These are phyloP conservation scores for Galleria mellonella DNA, from an alignment of 1,140 invertebrate species.

Conservation along the genomic window DNA sequence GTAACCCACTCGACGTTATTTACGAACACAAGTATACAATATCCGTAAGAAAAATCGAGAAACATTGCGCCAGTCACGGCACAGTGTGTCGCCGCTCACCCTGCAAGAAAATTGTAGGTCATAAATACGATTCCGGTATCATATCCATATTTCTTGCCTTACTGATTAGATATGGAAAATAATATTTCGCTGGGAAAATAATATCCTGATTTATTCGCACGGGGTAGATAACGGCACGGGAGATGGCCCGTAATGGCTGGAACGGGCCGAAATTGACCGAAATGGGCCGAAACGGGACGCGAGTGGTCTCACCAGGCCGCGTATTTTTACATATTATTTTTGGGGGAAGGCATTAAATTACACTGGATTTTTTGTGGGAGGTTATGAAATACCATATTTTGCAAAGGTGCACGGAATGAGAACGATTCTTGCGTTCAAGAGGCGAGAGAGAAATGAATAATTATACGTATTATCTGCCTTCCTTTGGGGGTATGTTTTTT, in stretches of 20 bases:
- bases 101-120: constrained; percentile 5
- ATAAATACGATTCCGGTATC: constrained; percentile 24
- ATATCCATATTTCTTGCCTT: constrained; percentile 42
- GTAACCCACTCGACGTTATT: too few relatives aligned
- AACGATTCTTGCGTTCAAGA: constrained; percentile 38
- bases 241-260: constrained; percentile 51
- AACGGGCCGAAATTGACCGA: constrained; percentile 44
- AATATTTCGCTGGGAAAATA: constrained; percentile 52
- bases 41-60: too few relatives aligned
- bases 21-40: too few relatives aligned
- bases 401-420: constrained; percentile 38
- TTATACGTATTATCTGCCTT: constrained; percentile 35
- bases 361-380: constrained; percentile 41
- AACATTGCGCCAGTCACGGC: too few relatives aligned
- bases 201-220: constrained; percentile 55
- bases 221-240: constrained; percentile 47
- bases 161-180: constrained; percentile 63
- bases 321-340: constrained; percentile 63
- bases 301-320: constrained; percentile 26
- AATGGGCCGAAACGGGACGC: constrained; percentile 36
- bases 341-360: constrained; percentile 55
- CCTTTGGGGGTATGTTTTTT: constrained; percentile 13
- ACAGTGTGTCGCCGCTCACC: too few relatives aligned
- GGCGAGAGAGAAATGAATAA: constrained; percentile 37
- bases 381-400: constrained; percentile 62